Evolutionary conservation across 2,113 vertebrate species (phyloP).

Genomic region (Eulemur macaco): DNA sequence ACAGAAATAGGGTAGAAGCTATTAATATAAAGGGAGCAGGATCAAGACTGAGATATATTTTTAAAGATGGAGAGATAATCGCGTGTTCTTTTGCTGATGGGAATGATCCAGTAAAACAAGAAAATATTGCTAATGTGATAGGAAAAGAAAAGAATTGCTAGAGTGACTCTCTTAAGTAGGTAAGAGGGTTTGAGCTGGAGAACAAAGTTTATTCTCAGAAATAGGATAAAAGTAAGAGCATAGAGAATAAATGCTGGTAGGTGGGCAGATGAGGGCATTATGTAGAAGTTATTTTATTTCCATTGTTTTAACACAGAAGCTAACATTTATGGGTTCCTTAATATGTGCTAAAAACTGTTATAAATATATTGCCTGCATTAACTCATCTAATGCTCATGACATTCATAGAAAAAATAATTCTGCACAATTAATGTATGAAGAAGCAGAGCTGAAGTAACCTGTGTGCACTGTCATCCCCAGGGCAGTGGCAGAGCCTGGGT

Average conservation of each 20-base stretch:
- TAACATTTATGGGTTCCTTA: neutral
- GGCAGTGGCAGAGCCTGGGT: neutral
- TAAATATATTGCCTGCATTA: neutral
- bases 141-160: neutral
- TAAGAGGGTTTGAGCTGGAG: neutral
- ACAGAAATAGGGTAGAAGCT: neutral
- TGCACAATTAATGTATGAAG: too few relatives aligned
- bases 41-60: neutral
- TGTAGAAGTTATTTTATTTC: neutral
- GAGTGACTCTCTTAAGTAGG: neutral
- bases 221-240: neutral
- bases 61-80: neutral
- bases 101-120: neutral
- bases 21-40: neutral
- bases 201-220: neutral
- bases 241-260: too few relatives aligned
- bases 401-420: neutral
- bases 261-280: too few relatives aligned
- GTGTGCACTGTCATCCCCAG: neutral
- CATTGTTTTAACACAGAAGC: neutral
- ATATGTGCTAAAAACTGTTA: neutral
- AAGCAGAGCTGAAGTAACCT: rapidly evolving
- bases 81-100: neutral
- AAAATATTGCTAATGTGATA: neutral
- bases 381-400: neutral